Base-by-base conservation (phyloP, 1,140 invertebrate species). In the Lepidurus couesii region DNA sequence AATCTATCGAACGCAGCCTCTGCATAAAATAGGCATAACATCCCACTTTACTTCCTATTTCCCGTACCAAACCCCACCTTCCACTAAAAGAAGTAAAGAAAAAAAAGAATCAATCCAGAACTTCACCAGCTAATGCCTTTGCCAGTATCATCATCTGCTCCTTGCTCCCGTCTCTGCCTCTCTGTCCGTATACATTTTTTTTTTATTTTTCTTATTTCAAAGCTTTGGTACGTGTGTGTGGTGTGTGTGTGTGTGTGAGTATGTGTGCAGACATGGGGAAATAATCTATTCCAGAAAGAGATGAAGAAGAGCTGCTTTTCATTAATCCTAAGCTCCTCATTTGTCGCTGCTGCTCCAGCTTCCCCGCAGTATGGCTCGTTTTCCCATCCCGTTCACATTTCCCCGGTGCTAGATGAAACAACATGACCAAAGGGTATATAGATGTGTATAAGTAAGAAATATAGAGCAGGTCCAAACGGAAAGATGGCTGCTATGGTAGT, bases 321-420 rank as follows among this genome's bases (percentile, higher is more conserved):
- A 65, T 65, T 65, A 65, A 65, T 65, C 53, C 53, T 65, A 21
- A 65, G 53, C 53, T 65, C 53, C 53, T 65, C 53, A 65, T 65
- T 65, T 65, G 53, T 65, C 53, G 53, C 13, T 11, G 21, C 6
- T 21, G 21, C 13, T 65, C 16, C 53, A 65, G 21, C 8, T 21
- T 21, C 13, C 53, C 53, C 53, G 53, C 8, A 34, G 34, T 34
- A 34, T 34, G 34, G 34, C 34, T 34, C 34, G 34, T 34, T 34
- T 34, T 34, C 34, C 34, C 34, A 34, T 65, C 53, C 21, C 53
- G 53, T 65, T 65, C 53, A 21, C 21, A 16, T 65, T 65, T 65
- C 3, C 53, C 21, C 21, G 16, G 13, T 9, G 53, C 53, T 65
- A 21, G 53, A 65, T 65, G 53, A 4, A 21, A 65, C 53, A 65